phyloP scores from a whole-genome alignment of 2,797 vertebrate species.

The Remorina albescens region DNA sequence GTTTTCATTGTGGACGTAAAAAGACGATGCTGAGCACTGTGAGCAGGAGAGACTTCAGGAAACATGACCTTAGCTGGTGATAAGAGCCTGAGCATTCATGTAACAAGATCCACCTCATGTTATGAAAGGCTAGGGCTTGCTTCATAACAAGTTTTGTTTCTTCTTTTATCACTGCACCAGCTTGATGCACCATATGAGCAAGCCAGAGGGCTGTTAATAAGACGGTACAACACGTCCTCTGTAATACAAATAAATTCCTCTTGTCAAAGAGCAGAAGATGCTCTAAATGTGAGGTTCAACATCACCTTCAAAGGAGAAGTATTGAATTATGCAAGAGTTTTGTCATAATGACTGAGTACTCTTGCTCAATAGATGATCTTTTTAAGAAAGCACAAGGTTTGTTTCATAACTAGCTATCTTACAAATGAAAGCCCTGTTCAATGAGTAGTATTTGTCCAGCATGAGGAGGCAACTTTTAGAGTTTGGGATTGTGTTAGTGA shows the following conservation, averaged over 20 bases:
- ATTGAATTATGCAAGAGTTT: background rate
- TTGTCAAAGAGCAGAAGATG: background rate
- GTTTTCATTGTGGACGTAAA: background rate
- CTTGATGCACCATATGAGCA: background rate
- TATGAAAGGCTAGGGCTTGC: slow-evolving; percentile 12
- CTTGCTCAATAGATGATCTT: background rate
- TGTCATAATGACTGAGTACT: background rate
- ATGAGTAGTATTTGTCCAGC: background rate
- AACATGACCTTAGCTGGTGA: slow-evolving; percentile 13
- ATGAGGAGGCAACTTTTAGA: background rate
- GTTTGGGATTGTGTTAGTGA: background rate
- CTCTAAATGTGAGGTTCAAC: background rate
- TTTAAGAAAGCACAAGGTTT: background rate
- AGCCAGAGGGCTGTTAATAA: background rate
- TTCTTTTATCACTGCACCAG: background rate
- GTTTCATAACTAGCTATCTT: background rate
- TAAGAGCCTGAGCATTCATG: background rate
- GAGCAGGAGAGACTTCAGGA: slow-evolving; percentile 11
- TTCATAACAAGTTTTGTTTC: background rate
- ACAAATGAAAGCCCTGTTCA: background rate
- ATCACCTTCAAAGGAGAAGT: background rate
- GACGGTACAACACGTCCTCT: background rate
- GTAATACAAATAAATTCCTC: background rate
- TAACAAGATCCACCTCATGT: slow-evolving; percentile 14
- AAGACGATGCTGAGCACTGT: background rate